Evolutionary conservation across 2,888 invertebrate genomes (phyloP), one percentile per base, ranked within the genome.

Genomic region (Nephrotoma guestfalica): DNA sequence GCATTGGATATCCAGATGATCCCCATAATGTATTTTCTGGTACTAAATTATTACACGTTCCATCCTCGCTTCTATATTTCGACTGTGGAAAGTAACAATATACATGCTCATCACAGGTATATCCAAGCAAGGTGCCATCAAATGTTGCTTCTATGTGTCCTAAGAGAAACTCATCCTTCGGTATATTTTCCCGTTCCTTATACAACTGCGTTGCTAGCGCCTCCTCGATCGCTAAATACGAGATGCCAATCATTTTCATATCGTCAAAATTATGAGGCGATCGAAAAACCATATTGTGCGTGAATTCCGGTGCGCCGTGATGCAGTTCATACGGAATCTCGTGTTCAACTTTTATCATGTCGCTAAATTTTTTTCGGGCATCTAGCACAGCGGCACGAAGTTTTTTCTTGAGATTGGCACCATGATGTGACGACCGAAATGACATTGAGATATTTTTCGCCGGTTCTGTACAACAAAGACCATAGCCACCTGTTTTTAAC

Each of bases 21-120:
- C 98, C 98, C 95, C 96, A 96, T 42, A 89, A 88, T 0, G 90
- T 88, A 30, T 89, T 90, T 4, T 89, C 88, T 0, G 90, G 88
- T 87, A 89, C 13, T 13, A 93, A 93, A 91, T 97, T 97, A 91
- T 97, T 98, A 90, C 98, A 98, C 11, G 95, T 94, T 0, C 98
- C 98, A 89, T 96, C 96, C 30, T 95, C 91, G 1, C 93, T 93
- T 86, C 97, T 93, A 91, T 95, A 97, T 86, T 93, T 94, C 11
- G 89, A 90, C 0, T 91, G 90, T 0, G 91, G 87, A 9, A 89
- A 87, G 0, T 92, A 90, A 88, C 95, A 95, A 0, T 88, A 86
- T 0, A 92, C 92, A 4, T 89, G 90, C 3, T 91, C 89, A 0
- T 90, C 92, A 71, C 91, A 91, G 87, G 89, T 90, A 7, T 89